Base-by-base conservation (phyloP, 2,797 vertebrate species). In the Coracias cyanogaster region DNA sequence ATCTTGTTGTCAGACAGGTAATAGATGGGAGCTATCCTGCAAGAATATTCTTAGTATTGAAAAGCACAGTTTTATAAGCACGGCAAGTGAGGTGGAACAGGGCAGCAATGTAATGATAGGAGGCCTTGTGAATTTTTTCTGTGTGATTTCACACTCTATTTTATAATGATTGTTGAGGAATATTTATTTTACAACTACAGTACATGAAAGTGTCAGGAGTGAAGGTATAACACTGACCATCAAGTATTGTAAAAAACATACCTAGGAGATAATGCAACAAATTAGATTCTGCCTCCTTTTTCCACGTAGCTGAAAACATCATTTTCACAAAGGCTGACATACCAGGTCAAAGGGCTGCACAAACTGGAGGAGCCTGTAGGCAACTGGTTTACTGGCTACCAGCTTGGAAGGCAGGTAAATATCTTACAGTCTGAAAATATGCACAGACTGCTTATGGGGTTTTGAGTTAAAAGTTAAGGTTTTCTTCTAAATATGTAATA, bases 61-160 rank as follows among this genome's bases (percentile, higher is more conserved):
- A n/a, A 61, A 51, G 10, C 4, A 45, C 6, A 62, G 8, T 26
- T 65, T 76, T 55, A n/a, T 25, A 19, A 52, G 26, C 24, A 22
- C 0, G 6, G 49, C 2, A 15, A 19, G 15, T 16, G n/a, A 64
- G 5, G 2, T 46, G 35, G 45, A 12, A 26, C 35, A 48, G 8
- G 13, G 12, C 25, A 85, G 14, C 3, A 6, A 21, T 7, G 3
- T 28, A 29, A 57, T 52, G 4, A 9, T 24, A 48, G 37, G 46
- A 64, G 3, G 6, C 10, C n/a, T 48, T 55, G 21, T 48, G 52
- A 46, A 1, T 37, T 37, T 66, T 52, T 18, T 6, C 3, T 35
- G 4, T 33, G 26, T 37, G 20, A 64, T 37, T 71, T 94, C 55
- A 76, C 17, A 41, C 18, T 55, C 11, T 67, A 51, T 54, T 82